Evolutionary conservation across 1,140 invertebrate species (phyloP), one percentile per base, ranked within the genome.

Genomic region (Nebria ingens): DNA sequence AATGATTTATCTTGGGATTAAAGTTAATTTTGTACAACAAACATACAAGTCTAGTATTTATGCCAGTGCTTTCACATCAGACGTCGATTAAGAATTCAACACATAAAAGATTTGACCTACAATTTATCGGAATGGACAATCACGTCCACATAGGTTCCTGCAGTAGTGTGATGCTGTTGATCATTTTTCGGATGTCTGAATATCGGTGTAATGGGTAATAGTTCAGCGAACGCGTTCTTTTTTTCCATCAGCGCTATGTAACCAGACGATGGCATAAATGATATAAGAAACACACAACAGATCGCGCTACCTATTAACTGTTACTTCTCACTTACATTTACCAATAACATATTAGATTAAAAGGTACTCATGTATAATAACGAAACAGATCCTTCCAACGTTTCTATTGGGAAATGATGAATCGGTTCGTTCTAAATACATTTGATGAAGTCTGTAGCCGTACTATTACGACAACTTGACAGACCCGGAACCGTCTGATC

Each of bases 71-170:
- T 34, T 34, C 25, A 34, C 25, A 34, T n/a, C n/a, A 34, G n/a
- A 34, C 25, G 6, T n/a, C n/a, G 25, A 34, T 34, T 34, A 34
- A n/a, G 6, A 34, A 51, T 54, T 55, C 13, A 51, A 56, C 25
- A 62, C 40, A 52, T 9, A 11, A 58, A n/a, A n/a, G n/a, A n/a
- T 50, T 34, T 34, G 25, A 34, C 72, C 71, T 72, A 80, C 80
- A 71, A 76, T 61, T 78, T 74, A 63, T 79, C 75, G 34, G 67
- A 67, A 61, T 81, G 78, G 51, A 81, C 74, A 12, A 83, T 80
- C 20, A 83, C 65, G 61, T 83, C 81, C 13, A 77, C 74, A 62
- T 75, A 83, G 63, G 79, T 81, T 57, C 80, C 78, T 4, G 77
- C 71, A 59, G 73, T 67, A 2, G 70, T 65, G 54, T 77, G 76